Evolutionary conservation across 2,113 vertebrate genomes (phyloP), one percentile per base, ranked within the genome.

Genomic region (Nannobrachium achirus): DNA sequence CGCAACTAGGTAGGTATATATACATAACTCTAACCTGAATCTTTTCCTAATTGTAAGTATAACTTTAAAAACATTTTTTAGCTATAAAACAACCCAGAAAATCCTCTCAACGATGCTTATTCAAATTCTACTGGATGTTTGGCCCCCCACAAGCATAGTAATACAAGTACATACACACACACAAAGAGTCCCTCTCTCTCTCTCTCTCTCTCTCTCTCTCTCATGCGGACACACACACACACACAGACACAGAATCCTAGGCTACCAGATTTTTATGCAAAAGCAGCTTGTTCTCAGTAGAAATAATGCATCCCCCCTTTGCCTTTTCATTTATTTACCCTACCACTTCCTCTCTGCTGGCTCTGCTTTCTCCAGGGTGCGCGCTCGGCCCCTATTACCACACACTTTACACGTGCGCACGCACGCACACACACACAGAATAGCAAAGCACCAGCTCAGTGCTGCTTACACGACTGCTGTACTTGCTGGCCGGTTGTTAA

Each of bases 271-370:
- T 82, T 33, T 81, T 84, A 87, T 84, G 79, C 74, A 86, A 76
- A 87, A 79, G 71, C 60, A 82, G 73, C n/a, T 1, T 75, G 75
- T 80, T 81, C 84, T 88, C 85, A 50, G 61, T 74, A 65, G 76
- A 86, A 84, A 87, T 81, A 69, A 75, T 63, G 66, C 77, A 73
- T 66, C 25, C 62, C 49, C 79, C 84, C 78, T 14, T 33, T 61
- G 71, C 72, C 76, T 83, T 81, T 72, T 87, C 49, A 88, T 78
- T 89, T 81, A 88, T 89, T 89, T 83, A 90, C 86, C 76, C 59
- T 60, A 82, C 81, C 13, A 79, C 50, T 86, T 85, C 60, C 44
- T 84, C 85, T 85, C 79, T 73, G 80, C 85, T 79, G 78, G 79
- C 79, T 84, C 80, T 64, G 81, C 82, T 39, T 71, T 53, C 88